Evolutionary conservation across 2,888 invertebrate species (phyloP).

Genomic region (Megamerina dolium): DNA sequence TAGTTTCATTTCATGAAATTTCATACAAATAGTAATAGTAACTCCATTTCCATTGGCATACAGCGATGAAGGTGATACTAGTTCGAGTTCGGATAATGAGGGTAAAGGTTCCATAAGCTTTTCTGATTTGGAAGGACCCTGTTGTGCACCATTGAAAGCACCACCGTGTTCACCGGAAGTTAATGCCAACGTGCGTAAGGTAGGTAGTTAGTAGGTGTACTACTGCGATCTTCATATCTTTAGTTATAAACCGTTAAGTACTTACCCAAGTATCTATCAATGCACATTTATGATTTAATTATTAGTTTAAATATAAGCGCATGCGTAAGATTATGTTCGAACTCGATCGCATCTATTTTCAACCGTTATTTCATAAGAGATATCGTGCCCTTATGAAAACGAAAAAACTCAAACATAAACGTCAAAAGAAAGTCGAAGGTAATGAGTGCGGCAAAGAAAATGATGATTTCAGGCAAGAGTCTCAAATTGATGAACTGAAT

Average conservation of each 20-base stretch:
- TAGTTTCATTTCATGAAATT: not conserved
- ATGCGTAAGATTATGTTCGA: constrained; percentile 40
- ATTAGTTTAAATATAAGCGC: constrained; percentile 34
- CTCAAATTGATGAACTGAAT: not conserved
- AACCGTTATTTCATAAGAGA: constrained; percentile 33
- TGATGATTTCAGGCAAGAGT: not conserved
- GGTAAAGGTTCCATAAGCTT: constrained; percentile 44
- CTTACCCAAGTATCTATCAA: no score
- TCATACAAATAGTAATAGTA: not conserved
- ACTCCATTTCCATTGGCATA: constrained; percentile 20
- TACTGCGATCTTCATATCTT: not conserved
- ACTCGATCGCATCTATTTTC: constrained; percentile 42
- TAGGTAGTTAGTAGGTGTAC: constrained; percentile 21
- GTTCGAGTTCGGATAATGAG: constrained; percentile 64
- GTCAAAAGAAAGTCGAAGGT: not conserved
- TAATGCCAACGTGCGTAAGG: constrained; percentile 38
- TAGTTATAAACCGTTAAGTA: no score
- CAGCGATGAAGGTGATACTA: constrained; percentile 76
- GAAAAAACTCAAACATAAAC: constrained; percentile 13
- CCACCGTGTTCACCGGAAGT: constrained; percentile 69
- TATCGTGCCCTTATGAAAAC: constrained; percentile 11
- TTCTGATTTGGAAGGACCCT: constrained; percentile 46
- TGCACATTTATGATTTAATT: no score
- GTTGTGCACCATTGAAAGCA: constrained; percentile 51
- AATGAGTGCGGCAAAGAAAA: not conserved